A percentile compares a stretch with the other conserved stretches of the same genome.
Conservation (phyloP, 2,113 vertebrate genomes). For the Psettodes erumei region DNA sequence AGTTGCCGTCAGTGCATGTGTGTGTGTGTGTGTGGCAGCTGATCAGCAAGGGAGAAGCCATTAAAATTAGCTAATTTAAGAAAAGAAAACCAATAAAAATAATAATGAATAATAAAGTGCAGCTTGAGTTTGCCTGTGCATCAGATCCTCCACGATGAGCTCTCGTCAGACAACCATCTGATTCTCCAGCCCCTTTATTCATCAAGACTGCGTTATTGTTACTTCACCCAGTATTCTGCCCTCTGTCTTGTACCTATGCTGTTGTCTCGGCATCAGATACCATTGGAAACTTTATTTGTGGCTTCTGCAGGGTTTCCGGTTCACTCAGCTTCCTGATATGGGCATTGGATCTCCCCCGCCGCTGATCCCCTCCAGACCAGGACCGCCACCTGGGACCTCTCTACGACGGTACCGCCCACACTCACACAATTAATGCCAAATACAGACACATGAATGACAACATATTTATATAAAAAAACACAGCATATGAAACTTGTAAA, state of each 20-base stretch:
- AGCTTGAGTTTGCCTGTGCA: not conserved
- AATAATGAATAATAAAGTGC: no score
- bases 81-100: no score
- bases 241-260: not conserved
- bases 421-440: not conserved
- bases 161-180: not conserved
- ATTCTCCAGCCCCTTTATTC: not conserved
- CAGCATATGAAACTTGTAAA: not conserved
- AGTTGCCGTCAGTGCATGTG: not conserved
- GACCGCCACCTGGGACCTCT: constrained; percentile 90
- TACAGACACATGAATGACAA: not conserved
- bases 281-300: constrained; percentile 11
- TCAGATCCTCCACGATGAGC: not conserved
- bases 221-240: not conserved
- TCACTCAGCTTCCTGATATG: constrained; percentile 98
- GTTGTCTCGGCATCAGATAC: no score
- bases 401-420: constrained; percentile 84
- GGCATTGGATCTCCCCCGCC: constrained; percentile 95
- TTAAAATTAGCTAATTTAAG: no score
- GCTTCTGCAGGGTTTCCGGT: constrained; percentile 91
- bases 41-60: constrained; percentile 14
- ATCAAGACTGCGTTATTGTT: not conserved
- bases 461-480: not conserved
- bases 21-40: constrained; percentile 13
- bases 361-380: constrained; percentile 92